These are phyloP conservation scores for Bradypodion ventrale DNA, from an alignment of 2,797 vertebrate species.

Conservation along the genomic window DNA sequence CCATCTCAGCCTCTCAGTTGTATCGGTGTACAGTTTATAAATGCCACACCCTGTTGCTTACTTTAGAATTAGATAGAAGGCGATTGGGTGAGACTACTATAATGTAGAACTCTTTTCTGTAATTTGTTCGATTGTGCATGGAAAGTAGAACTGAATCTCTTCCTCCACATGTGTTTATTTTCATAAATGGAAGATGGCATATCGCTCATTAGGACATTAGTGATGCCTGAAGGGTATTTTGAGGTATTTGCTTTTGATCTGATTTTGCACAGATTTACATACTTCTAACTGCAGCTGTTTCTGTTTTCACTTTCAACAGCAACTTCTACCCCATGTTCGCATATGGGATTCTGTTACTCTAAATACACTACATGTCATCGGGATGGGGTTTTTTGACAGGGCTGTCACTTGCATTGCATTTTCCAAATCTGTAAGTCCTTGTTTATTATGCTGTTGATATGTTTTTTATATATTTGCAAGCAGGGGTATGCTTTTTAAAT, in stretches of 20 bases:
- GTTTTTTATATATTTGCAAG: background rate
- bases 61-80: no score
- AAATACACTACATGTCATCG: slow-evolving; percentile 93
- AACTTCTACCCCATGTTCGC: slow-evolving; percentile 92
- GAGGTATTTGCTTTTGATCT: background rate
- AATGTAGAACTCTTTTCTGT: no score
- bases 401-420: slow-evolving; percentile 95
- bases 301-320: slow-evolving; percentile 71
- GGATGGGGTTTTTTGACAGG: slow-evolving; percentile 92
- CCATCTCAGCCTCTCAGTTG: no score
- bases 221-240: background rate
- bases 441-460: background rate
- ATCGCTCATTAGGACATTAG: background rate
- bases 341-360: slow-evolving; percentile 98
- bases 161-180: background rate
- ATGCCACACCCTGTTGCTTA: no score
- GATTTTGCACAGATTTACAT: background rate
- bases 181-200: background rate
- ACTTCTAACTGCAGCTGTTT: background rate
- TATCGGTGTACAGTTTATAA: no score
- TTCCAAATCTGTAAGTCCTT: slow-evolving; percentile 91
- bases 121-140: no score
- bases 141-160: background rate
- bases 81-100: no score
- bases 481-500: background rate